Base-by-base conservation (phyloP, 2,888 invertebrate genomes). In the Dasypolia templi region DNA sequence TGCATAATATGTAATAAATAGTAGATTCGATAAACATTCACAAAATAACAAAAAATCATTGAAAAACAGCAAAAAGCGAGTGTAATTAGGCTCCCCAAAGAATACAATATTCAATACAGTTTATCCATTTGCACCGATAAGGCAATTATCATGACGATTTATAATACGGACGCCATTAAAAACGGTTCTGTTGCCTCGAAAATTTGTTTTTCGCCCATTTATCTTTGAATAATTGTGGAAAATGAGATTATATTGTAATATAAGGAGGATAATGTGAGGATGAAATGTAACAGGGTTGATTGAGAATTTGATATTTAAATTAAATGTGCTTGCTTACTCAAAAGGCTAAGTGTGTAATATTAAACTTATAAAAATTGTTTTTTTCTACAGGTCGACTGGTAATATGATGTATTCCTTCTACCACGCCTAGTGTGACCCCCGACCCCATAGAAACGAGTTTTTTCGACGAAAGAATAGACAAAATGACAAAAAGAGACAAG, bases 71-170 rank as follows among this genome's bases (percentile, higher is more conserved):
- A 74, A 66, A 62, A 53, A 80, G 53, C 56, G 63, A 46, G 58
- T 42, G 67, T 75, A 85, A 86, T 86, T 86, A 84, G 61, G 11
- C 14, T 65, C 68, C 64, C 79, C 62, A 74, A 78, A 79, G 79
- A 87, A 87, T 85, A 78, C 72, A 53, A 75, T 80, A 87, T 88
- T 88, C 86, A 86, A 88, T 87, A 86, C 79, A 81, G 42, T 85
- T 79, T 79, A 85, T 83, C 85, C 80, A 76, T 81, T 79, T 87
- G 79, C 86, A 84, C 83, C 86, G 86, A 89, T 89, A 90, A 87
- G 87, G 88, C 89, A 91, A 91, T 92, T 91, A 92, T 91, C 88
- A 83, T 86, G 78, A 74, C 85, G 87, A 91, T 92, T 91, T 89
- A 89, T 90, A 88, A 88, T 81, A 86, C 86, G 75, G 82, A 61